Base-by-base conservation (phyloP, 2,113 vertebrate species). In the Ornithorhynchus anatinus region DNA sequence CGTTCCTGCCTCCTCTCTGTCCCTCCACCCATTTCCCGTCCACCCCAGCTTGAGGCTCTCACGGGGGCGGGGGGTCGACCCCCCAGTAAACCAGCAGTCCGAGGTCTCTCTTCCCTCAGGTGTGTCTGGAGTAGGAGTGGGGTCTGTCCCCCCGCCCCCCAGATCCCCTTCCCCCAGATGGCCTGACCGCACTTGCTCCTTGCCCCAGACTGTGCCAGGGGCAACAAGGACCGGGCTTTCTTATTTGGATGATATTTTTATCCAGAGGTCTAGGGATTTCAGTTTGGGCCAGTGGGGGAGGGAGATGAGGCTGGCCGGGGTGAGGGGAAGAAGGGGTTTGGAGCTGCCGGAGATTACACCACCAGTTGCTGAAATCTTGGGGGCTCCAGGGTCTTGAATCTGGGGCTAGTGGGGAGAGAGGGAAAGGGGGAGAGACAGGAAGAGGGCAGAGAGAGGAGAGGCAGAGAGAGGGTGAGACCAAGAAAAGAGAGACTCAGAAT, bases 11-110 rank as follows among this genome's bases (percentile, higher is more conserved):
- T n/a, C 6, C 35, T 27, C 66, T 12, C 38, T 59, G 48, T 57
- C 53, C 69, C 64, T 71, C 47, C 20, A 65, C 39, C 48, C 62
- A 38, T 19, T 50, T 59, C 45, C 54, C 62, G 51, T 53, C 9
- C 12, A 20, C 25, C n/a, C n/a, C 45, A 39, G 69, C 75, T 68
- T 69, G 81, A 77, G n/a, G 16, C 32, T 31, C 40, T 23, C 15
- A 11, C 10, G 16, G 64, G 56, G 48, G 27, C 38, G 33, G 33
- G 48, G 42, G 31, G n/a, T 23, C 45, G 74, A n/a, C n/a, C n/a
- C n/a, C n/a, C n/a, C n/a, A n/a, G n/a, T n/a, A n/a, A n/a, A n/a
- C n/a, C n/a, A n/a, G n/a, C n/a, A n/a, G n/a, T n/a, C n/a, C n/a
- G n/a, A n/a, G n/a, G n/a, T n/a, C n/a, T n/a, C n/a, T n/a, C n/a